These are phyloP conservation scores for Ophiothrix spiculata DNA, from an alignment of 35 echinoderm and acorn worm genomes.

Conservation along the genomic window DNA sequence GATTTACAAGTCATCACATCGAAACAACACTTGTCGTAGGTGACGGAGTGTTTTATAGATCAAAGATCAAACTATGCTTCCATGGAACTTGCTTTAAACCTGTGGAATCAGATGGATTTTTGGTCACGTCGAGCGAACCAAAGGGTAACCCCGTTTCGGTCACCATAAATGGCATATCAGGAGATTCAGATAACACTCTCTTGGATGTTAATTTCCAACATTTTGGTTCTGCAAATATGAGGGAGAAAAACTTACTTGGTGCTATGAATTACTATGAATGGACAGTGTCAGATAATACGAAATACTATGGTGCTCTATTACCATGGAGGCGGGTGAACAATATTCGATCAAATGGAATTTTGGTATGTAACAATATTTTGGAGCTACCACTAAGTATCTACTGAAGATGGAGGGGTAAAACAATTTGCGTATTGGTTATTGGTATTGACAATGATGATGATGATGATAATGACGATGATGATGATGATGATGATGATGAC, in stretches of 20 bases:
- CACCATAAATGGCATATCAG: neutral
- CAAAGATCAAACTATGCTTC: slow-evolving; percentile 26
- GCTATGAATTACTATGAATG: slow-evolving; percentile 52
- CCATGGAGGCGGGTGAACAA: slow-evolving; percentile 23
- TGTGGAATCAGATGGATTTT: slow-evolving; percentile 19
- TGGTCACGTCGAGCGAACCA: slow-evolving; percentile 8
- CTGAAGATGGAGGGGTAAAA: no score
- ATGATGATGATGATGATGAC: no score
- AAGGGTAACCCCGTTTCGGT: neutral
- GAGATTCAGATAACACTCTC: neutral
- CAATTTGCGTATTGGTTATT: no score
- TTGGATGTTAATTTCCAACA: slow-evolving; percentile 9
- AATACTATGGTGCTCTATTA: slow-evolving; percentile 1
- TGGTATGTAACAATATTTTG: no score
- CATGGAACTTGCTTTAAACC: slow-evolving; percentile 13
- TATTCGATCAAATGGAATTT: no score
- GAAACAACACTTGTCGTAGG: neutral
- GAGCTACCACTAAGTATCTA: no score
- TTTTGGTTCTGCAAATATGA: neutral
- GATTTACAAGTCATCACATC: slow-evolving; percentile 11
- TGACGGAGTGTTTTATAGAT: slow-evolving; percentile 12
- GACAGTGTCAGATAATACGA: slow-evolving; percentile 6
- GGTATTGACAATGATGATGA: no score
- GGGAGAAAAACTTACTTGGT: neutral
- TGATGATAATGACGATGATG: no score